These are phyloP conservation scores for Monoplex corrugatus DNA, from an alignment of 2,888 invertebrate genomes.

Conservation along the genomic window DNA sequence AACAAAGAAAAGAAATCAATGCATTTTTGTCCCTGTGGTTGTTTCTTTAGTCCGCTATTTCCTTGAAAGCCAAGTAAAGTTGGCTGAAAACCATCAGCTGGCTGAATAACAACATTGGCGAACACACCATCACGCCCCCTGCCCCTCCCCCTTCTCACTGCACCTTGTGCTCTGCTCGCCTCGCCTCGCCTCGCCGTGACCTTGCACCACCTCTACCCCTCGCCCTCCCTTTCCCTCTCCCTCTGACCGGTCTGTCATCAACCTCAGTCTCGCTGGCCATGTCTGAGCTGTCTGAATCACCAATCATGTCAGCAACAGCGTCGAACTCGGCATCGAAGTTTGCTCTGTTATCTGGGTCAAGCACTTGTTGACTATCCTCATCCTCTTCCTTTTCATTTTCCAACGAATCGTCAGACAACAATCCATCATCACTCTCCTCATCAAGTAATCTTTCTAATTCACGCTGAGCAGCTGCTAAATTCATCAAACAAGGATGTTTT, in stretches of 20 bases:
- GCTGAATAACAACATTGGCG: neutral
- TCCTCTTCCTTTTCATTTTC: neutral
- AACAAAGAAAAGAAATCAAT: slow-evolving; percentile 15
- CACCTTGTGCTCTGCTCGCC: neutral
- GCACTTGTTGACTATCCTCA: neutral
- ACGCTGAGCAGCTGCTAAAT: neutral
- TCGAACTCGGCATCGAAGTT: neutral
- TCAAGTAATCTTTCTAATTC: slow-evolving; percentile 9
- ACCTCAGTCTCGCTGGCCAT: neutral
- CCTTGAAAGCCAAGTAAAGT: neutral
- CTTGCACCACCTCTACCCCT: no score
- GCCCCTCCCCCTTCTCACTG: neutral
- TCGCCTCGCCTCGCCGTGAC: no score
- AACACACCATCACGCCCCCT: neutral
- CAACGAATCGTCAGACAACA: neutral
- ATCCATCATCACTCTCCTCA: neutral
- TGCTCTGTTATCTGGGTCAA: neutral
- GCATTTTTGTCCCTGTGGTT: neutral
- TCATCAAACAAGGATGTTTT: neutral
- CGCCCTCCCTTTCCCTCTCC: no score
- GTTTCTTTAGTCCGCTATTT: neutral
- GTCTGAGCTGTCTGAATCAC: neutral
- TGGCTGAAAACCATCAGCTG: neutral
- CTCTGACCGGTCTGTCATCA: neutral
- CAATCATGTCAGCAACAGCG: neutral